Evolutionary conservation across 2,888 invertebrate species (phyloP).

Genomic region (Alloplasta piceator): DNA sequence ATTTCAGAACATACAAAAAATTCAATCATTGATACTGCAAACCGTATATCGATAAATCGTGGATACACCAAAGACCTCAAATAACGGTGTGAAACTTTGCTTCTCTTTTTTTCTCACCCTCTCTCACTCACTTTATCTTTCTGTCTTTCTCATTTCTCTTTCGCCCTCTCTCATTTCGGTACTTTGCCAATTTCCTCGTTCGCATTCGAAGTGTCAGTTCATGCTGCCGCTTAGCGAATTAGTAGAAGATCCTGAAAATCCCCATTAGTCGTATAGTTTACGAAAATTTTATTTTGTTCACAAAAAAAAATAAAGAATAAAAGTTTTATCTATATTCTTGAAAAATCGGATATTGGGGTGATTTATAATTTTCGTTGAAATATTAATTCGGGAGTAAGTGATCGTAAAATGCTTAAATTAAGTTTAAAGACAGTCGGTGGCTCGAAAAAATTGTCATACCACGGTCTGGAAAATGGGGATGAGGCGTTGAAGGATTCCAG

Average conservation of each 20-base stretch:
- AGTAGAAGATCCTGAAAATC: conserved; percentile 79
- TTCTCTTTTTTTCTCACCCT: conserved; percentile 43
- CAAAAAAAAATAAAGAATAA: not conserved
- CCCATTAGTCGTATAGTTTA: conserved; percentile 77
- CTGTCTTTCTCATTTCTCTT: too few relatives aligned
- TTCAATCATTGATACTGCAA: conserved; percentile 28
- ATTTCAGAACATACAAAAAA: conserved; percentile 64
- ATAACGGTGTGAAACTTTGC: conserved; percentile 51
- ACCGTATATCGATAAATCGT: conserved; percentile 34
- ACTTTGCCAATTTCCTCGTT: conserved; percentile 72
- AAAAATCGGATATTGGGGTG: not conserved
- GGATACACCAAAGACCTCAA: conserved; percentile 52
- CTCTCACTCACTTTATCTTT: too few relatives aligned
- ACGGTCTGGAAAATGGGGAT: conserved; percentile 60
- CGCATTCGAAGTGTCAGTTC: conserved; percentile 73
- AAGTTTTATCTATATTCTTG: too few relatives aligned
- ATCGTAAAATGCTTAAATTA: not conserved
- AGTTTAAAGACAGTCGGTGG: too few relatives aligned
- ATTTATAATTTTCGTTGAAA: not conserved
- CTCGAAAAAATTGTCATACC: conserved; percentile 14
- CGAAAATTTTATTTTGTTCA: not conserved
- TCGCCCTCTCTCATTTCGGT: conserved; percentile 26
- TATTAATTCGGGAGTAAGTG: not conserved
- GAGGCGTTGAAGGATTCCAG: conserved; percentile 69
- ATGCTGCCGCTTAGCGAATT: conserved; percentile 77